Evolutionary conservation across 1,140 invertebrate genomes (phyloP).

Genomic region (Physella acuta): DNA sequence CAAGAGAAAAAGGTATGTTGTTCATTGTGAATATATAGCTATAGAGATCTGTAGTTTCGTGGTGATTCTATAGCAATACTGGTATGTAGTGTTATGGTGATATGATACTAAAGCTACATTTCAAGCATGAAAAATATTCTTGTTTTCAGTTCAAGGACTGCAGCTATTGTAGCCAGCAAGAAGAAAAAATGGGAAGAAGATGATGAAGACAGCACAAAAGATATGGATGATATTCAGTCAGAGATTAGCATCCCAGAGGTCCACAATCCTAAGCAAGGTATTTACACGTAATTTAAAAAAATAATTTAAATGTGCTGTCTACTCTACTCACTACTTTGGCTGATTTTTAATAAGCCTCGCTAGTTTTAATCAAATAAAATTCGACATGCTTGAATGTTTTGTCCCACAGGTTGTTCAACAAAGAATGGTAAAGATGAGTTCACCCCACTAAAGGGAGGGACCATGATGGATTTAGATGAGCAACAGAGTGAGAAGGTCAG

Average conservation of each 20-base stretch:
- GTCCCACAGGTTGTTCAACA: constrained; percentile 46
- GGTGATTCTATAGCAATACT: too few species aligned
- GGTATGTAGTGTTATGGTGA: too few species aligned
- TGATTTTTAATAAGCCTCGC: too few species aligned
- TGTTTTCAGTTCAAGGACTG: constrained; percentile 65
- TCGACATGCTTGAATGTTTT: too few species aligned
- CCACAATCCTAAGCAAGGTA: constrained; percentile 65
- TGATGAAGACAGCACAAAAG: constrained; percentile 81
- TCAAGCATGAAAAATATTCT: too few species aligned
- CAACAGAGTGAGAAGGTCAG: constrained; percentile 61
- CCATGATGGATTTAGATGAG: constrained; percentile 75
- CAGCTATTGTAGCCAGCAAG: constrained; percentile 58
- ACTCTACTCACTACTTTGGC: too few species aligned
- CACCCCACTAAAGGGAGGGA: constrained; percentile 76
- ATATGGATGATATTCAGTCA: constrained; percentile 69
- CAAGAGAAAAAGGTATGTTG: neutral
- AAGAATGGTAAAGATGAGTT: constrained; percentile 72
- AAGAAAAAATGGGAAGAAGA: constrained; percentile 61
- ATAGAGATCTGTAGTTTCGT: too few species aligned
- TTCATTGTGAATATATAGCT: too few species aligned
- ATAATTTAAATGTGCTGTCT: too few species aligned
- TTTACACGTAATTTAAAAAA: too few species aligned
- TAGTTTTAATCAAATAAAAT: too few species aligned
- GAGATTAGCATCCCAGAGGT: constrained; percentile 80
- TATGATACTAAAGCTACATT: too few species aligned